Evolutionary conservation across 2,888 invertebrate species (phyloP), one percentile per base, ranked within the genome.

Genomic region (Cephus nigrinus): DNA sequence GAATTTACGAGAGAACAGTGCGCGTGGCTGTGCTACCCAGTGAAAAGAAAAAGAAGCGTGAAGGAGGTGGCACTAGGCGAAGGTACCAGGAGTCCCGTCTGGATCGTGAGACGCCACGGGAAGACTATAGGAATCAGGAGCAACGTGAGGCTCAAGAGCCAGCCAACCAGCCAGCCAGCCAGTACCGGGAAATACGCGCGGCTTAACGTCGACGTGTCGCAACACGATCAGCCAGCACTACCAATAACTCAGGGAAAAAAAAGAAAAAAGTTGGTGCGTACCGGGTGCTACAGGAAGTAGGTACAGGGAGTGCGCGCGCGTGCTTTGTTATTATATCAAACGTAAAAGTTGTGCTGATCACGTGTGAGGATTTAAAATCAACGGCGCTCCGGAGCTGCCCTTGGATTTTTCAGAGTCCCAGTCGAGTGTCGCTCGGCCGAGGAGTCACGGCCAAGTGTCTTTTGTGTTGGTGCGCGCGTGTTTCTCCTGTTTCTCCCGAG

Each of bases 241-340:
- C 71, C 30, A 71, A 71, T 32, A 71, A 31, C 31, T 34, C 74
- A 73, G 69, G 75, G 75, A 72, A 55, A 30, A 15, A 73, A 40
- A 40, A 33, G 32, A 15, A 12, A 40, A 40, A 23, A 55, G 2
- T 55, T 55, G 23, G 55, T 23, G 23, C 9, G 55, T 23, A 55
- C 55, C 55, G 55, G 55, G 5, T 55, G 55, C 55, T 23, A 55
- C 23, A 9, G 23, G 55, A 55, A 55, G 23, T 55, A 55, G 15
- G 5, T 15, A 23, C 1, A 55, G 55, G 23, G 55, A 55, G 55
- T 55, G 55, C 35, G 12, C 23, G 23, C 55, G 23, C 15, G 55
- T 9, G 5, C 71, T 36, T 4, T 3, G 30, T 12, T 12, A 71
- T 31, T 71, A 71, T 55, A 55, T 55, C 23, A 55, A 23, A 55